Evolutionary conservation across 1,140 invertebrate genomes (phyloP).

Genomic region (Cydia splendana): DNA sequence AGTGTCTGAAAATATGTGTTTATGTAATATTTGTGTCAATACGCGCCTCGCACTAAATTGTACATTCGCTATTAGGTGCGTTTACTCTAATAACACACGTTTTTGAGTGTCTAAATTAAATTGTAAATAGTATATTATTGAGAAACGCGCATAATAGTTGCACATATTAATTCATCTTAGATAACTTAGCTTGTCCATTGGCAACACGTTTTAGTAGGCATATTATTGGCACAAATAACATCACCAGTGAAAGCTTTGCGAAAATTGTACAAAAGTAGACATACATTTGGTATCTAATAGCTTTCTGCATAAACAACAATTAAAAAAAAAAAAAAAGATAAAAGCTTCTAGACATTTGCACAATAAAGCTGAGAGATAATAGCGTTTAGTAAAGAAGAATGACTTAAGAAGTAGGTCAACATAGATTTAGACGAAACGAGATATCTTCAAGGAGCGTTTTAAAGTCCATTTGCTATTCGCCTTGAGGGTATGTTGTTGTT

Average conservation of each 20-base stretch:
- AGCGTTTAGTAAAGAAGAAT: constrained; percentile 18
- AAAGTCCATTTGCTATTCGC: constrained; percentile 7
- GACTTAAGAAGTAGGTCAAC: constrained; percentile 15
- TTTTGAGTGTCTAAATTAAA: background rate
- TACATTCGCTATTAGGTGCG: constrained; percentile 15
- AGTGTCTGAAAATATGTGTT: constrained; percentile 42
- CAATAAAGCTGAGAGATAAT: constrained; percentile 25
- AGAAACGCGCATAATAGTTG: constrained; percentile 23
- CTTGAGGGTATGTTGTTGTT: constrained; percentile 26
- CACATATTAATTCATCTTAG: constrained; percentile 13
- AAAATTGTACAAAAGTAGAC: constrained; percentile 34
- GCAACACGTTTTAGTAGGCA: constrained; percentile 36
- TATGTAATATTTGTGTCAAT: constrained; percentile 48
- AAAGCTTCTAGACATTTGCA: constrained; percentile 36
- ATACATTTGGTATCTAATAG: constrained; percentile 33
- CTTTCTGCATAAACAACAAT: constrained; percentile 34
- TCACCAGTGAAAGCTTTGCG: constrained; percentile 42
- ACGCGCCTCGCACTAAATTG: constrained; percentile 32
- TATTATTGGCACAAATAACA: constrained; percentile 44
- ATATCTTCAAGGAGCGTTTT: constrained; percentile 19
- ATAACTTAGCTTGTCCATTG: constrained; percentile 22
- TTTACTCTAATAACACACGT: background rate
- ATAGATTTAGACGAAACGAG: background rate
- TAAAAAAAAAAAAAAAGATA: constrained; percentile 29
- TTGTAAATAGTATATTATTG: background rate